phyloP scores from a whole-genome alignment of 2,888 invertebrate genomes.

The Drosophila robusta region DNA sequence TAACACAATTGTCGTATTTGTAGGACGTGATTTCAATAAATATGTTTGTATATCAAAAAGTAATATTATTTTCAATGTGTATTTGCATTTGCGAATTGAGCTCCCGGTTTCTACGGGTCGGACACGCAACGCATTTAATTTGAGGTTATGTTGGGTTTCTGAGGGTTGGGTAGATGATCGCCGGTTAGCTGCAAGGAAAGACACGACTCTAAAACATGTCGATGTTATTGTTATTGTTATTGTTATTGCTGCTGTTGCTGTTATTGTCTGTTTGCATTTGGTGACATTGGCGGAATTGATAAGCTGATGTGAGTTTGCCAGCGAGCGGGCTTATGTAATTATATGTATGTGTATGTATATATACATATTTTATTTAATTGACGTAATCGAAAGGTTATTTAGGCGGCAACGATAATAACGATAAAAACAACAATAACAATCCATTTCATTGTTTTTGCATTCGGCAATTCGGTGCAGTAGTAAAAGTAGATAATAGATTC shows the following conservation, averaged over 20 bases:
- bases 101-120: constrained; percentile 12
- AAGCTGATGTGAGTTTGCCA: constrained; percentile 34
- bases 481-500: constrained; percentile 18
- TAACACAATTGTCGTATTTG: constrained; percentile 4
- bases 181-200: constrained; percentile 8
- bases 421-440: constrained; percentile 23
- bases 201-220: constrained; percentile 28
- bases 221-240: constrained; percentile 4
- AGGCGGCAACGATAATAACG: constrained; percentile 51
- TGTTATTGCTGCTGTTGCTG: constrained; percentile 20
- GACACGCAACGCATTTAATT: constrained; percentile 4
- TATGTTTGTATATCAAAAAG: constrained; percentile 24
- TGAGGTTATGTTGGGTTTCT: constrained; percentile 29
- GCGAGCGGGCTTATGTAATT: constrained; percentile 54
- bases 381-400: constrained; percentile 71
- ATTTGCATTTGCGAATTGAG: constrained; percentile 34
- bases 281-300: constrained; percentile 64
- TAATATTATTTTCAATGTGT: constrained; percentile 40
- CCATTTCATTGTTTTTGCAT: constrained; percentile 14
- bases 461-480: constrained; percentile 5
- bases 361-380: constrained; percentile 67
- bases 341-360: constrained; percentile 27
- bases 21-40: constrained; percentile 56
- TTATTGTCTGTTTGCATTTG: constrained; percentile 51
- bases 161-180: constrained; percentile 17